Evolutionary conservation across 2,113 vertebrate genomes (phyloP).

Genomic region (Passer domesticus): DNA sequence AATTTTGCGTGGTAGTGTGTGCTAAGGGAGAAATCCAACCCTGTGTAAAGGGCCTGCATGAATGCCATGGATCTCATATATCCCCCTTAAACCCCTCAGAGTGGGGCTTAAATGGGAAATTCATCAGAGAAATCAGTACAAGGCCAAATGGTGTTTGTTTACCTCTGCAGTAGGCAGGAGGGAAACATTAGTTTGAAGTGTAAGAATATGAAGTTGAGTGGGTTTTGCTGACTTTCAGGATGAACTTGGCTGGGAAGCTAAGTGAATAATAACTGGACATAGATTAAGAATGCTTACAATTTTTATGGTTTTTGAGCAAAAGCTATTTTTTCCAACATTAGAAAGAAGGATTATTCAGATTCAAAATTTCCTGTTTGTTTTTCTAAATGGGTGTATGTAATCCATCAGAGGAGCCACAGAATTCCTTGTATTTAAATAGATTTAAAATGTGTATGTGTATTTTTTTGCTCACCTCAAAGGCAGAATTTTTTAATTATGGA

Average conservation of each 20-base stretch:
- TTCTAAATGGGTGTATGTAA: background rate
- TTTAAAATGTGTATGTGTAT: background rate
- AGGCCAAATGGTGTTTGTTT: conserved; percentile 36
- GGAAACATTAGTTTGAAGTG: background rate
- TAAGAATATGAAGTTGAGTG: background rate
- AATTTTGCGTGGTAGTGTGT: background rate
- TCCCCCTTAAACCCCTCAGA: background rate
- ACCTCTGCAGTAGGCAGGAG: background rate
- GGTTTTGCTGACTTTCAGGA: conserved; percentile 17
- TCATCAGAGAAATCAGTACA: conserved; percentile 33
- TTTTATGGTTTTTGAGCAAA: background rate
- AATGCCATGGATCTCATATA: background rate
- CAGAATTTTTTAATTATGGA: background rate
- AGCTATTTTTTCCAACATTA: background rate
- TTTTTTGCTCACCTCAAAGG: background rate
- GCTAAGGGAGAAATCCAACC: background rate
- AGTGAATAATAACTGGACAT: background rate
- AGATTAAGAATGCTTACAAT: background rate
- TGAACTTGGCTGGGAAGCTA: background rate
- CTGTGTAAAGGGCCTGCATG: background rate
- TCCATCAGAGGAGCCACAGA: background rate
- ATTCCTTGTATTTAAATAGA: background rate
- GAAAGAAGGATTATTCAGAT: background rate
- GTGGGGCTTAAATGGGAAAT: conserved; percentile 8
- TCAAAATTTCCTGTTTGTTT: background rate